A percentile compares a stretch with the other conserved stretches of the same genome.
phyloP scores from a whole-genome alignment of 2,888 invertebrate species.

The Lottia scabra region DNA sequence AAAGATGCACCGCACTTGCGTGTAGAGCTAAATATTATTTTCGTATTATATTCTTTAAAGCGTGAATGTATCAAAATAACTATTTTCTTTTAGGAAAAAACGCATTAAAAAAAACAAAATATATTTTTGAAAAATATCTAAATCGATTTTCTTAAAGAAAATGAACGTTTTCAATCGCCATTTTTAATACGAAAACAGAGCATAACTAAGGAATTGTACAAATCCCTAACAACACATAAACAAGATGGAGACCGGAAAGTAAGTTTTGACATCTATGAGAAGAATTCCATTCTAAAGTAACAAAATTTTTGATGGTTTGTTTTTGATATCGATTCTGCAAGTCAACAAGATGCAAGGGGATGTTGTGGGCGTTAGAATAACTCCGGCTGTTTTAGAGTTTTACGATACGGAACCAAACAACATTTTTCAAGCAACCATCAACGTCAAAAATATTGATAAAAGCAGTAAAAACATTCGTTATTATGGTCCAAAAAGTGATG shows the following conservation, averaged over 20 bases:
- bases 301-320: background rate
- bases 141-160: too few relatives aligned
- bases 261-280: too few relatives aligned
- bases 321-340: background rate
- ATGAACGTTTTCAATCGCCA: too few relatives aligned
- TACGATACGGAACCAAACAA: slow-evolving; percentile 57
- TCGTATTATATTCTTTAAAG: too few relatives aligned
- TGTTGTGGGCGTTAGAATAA: slow-evolving; percentile 62
- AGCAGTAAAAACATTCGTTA: slow-evolving; percentile 62
- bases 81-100: too few relatives aligned
- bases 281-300: background rate
- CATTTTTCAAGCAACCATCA: slow-evolving; percentile 54
- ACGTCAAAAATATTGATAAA: slow-evolving; percentile 66
- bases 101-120: too few relatives aligned
- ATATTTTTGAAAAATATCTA: too few relatives aligned
- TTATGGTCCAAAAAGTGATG: slow-evolving; percentile 66
- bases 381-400: slow-evolving; percentile 63
- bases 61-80: too few relatives aligned
- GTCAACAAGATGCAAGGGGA: slow-evolving; percentile 58
- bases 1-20: too few relatives aligned
- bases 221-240: slow-evolving; percentile 1
- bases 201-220: background rate
- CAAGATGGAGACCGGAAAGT: background rate
- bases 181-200: slow-evolving; percentile 12
- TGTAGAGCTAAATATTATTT: too few relatives aligned